Conservation (phyloP, 2,113 vertebrate species). For the Dromas ardeola region DNA sequence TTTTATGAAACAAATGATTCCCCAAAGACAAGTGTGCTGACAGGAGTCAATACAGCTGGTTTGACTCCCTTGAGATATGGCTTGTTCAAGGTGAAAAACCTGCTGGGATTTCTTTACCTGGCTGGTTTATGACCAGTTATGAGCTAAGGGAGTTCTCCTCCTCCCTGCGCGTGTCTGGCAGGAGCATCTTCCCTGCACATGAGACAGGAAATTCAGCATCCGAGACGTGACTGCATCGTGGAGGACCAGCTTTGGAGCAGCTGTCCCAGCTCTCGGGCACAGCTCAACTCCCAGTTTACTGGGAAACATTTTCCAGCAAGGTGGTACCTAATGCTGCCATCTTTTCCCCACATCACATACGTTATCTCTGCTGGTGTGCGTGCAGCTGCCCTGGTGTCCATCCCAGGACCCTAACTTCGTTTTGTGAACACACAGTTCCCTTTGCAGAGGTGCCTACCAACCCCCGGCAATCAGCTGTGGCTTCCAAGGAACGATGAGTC, state of each 20-base stretch:
- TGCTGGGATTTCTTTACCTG: background rate
- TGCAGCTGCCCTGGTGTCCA: no score
- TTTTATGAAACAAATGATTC: background rate
- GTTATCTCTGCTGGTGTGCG: background rate
- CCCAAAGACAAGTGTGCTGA: background rate
- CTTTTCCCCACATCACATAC: fast-evolving
- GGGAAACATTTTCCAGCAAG: fast-evolving
- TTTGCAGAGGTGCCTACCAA: background rate
- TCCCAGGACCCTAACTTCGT: background rate
- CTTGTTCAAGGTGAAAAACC: background rate
- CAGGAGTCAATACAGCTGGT: background rate
- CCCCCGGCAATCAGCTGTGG: background rate
- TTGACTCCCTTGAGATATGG: background rate
- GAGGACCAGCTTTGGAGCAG: background rate
- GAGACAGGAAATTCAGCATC: background rate
- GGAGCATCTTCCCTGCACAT: background rate
- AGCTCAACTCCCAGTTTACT: background rate
- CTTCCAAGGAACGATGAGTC: fast-evolving
- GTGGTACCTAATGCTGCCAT: background rate
- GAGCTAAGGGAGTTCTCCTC: background rate
- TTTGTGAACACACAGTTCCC: background rate
- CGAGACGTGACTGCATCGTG: fast-evolving
- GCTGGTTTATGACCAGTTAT: background rate
- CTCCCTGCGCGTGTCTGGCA: background rate
- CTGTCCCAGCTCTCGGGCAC: background rate